These are phyloP conservation scores for Beroe forskalii DNA, from an alignment of 37 sponge, comb jelly and placozoan species.

Conservation along the genomic window DNA sequence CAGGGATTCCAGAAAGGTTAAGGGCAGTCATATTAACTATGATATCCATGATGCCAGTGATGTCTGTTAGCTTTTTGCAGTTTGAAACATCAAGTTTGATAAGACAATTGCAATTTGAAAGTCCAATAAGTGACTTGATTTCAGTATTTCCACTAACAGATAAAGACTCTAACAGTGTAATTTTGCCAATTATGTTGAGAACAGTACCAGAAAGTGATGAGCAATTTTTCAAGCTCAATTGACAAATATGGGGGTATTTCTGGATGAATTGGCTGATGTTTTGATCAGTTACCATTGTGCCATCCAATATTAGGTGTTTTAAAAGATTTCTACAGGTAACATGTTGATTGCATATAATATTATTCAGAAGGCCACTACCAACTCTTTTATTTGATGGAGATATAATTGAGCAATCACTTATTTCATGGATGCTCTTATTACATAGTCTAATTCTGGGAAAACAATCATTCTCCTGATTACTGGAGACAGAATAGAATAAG, in stretches of 20 bases:
- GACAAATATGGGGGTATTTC: background rate
- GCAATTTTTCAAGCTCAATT: background rate
- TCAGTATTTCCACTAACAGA: background rate
- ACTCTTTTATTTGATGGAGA: background rate
- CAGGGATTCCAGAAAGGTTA: slow-evolving; percentile 22
- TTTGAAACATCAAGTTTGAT: background rate
- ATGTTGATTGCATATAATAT: background rate
- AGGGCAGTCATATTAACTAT: background rate
- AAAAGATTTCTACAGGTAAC: background rate
- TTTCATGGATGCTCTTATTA: background rate
- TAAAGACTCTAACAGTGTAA: background rate
- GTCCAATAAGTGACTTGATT: background rate
- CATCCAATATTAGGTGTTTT: background rate
- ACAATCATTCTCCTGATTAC: background rate
- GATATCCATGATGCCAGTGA: slow-evolving; percentile 12
- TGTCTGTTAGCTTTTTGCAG: background rate
- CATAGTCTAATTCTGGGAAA: background rate
- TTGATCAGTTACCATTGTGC: background rate
- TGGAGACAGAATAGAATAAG: background rate
- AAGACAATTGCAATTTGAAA: background rate
- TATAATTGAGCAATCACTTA: background rate
- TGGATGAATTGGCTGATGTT: background rate
- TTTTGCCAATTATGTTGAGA: slow-evolving; percentile 3
- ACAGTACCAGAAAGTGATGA: background rate
- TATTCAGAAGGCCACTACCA: background rate